Evolutionary conservation across 2,888 invertebrate species (phyloP).

Genomic region (Icerya purchasi): DNA sequence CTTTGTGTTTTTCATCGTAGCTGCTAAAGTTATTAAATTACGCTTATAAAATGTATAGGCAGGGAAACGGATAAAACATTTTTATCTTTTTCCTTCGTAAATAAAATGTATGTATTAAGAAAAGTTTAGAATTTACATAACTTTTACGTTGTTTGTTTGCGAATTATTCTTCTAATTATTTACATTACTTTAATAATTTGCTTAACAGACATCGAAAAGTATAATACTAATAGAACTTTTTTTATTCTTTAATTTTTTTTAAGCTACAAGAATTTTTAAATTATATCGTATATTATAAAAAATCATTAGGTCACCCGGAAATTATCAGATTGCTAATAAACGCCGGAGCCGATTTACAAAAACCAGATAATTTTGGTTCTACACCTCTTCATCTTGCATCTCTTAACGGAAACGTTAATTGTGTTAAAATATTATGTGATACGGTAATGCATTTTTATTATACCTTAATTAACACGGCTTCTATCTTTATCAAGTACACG

Average conservation of each 20-base stretch:
- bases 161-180: too few relatives aligned
- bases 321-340: constrained; percentile 69
- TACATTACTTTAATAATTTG: background rate
- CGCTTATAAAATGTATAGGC: too few relatives aligned
- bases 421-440: constrained; percentile 69
- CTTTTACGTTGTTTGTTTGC: too few relatives aligned
- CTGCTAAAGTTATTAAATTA: too few relatives aligned
- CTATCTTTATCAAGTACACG: too few relatives aligned
- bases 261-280: background rate
- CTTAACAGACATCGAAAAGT: background rate
- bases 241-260: background rate
- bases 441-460: too few relatives aligned
- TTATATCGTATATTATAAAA: background rate
- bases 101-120: too few relatives aligned
- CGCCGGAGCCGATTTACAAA: constrained; percentile 72
- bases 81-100: too few relatives aligned
- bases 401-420: constrained; percentile 64
- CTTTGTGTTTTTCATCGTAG: too few relatives aligned
- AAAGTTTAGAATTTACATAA: too few relatives aligned
- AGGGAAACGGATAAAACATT: too few relatives aligned
- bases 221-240: constrained; percentile 1
- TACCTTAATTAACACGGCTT: too few relatives aligned
- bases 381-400: constrained; percentile 78
- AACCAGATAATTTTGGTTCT: constrained; percentile 78
- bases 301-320: constrained; percentile 43